phyloP scores from a whole-genome alignment of 2,113 vertebrate genomes.

The Pristiophorus japonicus region DNA sequence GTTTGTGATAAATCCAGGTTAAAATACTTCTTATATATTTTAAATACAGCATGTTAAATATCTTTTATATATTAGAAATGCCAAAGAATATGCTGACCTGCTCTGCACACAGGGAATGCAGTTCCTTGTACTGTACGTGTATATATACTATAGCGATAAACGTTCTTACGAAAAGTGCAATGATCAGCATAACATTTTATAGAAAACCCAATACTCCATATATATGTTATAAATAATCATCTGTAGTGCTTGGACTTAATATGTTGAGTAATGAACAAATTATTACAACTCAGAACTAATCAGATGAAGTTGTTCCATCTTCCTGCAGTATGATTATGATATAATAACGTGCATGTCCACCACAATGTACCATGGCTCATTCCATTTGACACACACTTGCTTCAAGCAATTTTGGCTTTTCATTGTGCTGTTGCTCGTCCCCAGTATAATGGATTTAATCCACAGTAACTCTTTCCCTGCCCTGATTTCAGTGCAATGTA shows the following conservation, averaged over 20 bases:
- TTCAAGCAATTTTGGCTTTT: conserved; percentile 8
- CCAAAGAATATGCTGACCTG: not conserved
- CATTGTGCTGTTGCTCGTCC: not conserved
- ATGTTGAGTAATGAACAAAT: not conserved
- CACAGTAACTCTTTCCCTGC: not conserved
- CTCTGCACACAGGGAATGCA: not conserved
- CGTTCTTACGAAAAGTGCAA: not conserved
- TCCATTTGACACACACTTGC: conserved; percentile 24
- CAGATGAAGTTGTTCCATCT: not conserved
- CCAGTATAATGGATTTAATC: not conserved
- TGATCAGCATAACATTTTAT: not conserved
- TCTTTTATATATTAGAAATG: not conserved
- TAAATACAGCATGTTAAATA: not conserved
- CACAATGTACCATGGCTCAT: conserved; percentile 11
- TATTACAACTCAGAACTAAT: not conserved
- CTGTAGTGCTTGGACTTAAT: not conserved
- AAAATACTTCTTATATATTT: not conserved
- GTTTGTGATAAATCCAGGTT: not conserved
- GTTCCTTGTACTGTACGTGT: too few species aligned
- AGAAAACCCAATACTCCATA: not conserved
- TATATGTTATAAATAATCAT: not conserved
- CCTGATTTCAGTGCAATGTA: not conserved
- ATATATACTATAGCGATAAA: not conserved
- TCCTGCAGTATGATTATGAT: not conserved
- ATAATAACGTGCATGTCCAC: conserved; percentile 20